phyloP scores from a whole-genome alignment of 2,113 vertebrate species.

The Indicator indicator region DNA sequence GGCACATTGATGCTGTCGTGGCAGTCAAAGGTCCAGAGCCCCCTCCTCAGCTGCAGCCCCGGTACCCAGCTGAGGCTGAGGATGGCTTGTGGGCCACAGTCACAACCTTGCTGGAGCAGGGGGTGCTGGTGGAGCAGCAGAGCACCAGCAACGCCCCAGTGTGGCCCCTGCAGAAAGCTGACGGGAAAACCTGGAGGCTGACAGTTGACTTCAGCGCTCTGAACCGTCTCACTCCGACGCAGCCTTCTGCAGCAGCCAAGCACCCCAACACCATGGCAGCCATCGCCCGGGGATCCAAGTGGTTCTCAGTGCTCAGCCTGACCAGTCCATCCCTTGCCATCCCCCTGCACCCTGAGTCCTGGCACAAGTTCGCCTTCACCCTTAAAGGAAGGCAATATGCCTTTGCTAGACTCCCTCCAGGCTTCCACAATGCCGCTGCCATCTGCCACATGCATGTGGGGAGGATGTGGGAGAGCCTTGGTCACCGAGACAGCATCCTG shows the following conservation, averaged over 20 bases:
- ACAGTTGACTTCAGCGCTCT: background rate
- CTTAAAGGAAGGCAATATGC: slow-evolving; percentile 32
- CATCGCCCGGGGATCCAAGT: background rate
- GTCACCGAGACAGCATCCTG: background rate
- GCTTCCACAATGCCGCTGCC: slow-evolving; percentile 9
- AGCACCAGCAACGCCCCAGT: background rate
- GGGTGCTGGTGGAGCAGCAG: slow-evolving; percentile 33
- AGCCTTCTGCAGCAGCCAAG: background rate
- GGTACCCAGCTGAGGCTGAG: slow-evolving; percentile 37
- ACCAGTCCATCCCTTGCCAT: slow-evolving; percentile 34
- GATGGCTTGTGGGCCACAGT: slow-evolving; percentile 37
- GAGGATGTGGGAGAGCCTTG: slow-evolving; percentile 55
- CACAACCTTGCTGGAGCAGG: slow-evolving; percentile 23
- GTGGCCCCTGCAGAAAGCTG: slow-evolving; percentile 49
- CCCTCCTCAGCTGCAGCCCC: slow-evolving; percentile 14
- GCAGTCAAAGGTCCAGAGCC: slow-evolving; percentile 11
- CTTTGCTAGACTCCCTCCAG: slow-evolving; percentile 22
- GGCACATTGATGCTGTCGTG: background rate
- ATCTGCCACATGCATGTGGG: background rate
- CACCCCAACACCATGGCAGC: slow-evolving; percentile 2
- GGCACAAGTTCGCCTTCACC: slow-evolving; percentile 58
- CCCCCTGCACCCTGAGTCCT: slow-evolving; percentile 10
- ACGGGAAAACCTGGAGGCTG: slow-evolving; percentile 49
- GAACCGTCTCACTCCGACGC: background rate
- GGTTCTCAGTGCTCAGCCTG: slow-evolving; percentile 61